Base-by-base conservation (phyloP, 1,140 invertebrate genomes). In the Tetramorium simillimum region DNA sequence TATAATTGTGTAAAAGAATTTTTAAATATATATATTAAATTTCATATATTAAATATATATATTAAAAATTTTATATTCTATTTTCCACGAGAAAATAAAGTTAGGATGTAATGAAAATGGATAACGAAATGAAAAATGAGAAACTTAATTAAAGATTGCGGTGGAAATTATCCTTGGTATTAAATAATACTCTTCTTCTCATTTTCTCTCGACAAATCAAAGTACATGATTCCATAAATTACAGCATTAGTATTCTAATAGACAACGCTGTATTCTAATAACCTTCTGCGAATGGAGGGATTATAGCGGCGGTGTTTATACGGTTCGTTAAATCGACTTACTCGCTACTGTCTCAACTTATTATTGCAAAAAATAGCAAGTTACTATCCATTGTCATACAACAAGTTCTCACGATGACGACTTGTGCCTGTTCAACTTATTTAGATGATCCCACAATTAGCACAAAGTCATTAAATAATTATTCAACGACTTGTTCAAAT, bases 141-240 rank as follows among this genome's bases (percentile, higher is more conserved):
- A 70, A 67, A 72, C 53, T 75, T 18, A 60, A 70, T 53, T 77
- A 46, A 69, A 85, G 28, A 62, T 78, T 85, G 58, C 70, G 65
- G 60, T 85, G 73, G 53, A 90, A 76, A 43, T 87, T 72, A 89
- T 70, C 86, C 89, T 89, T 90, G 86, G 37, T 81, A 89, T 73
- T 75, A 78, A 58, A 40, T 60, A 18, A 37, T 63, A 90, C 28
- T 43, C 24, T 84, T 90, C 33, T 73, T 90, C 80, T 90, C 73
- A 84, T 40, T 87, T 9, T 56, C 40, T 60, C 75, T 62, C 16
- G 14, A 69, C 73, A 58, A 90, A 43, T 81, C 65, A 67, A 24
- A 76, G 46, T 72, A 78, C 62, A 49, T 62, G 78, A 58, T 16
- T 51, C 18, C 43, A 40, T 33, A 21, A 46, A 40, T 4, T 37